A percentile compares a stretch with the other conserved stretches of the same genome.
phyloP scores from a whole-genome alignment of 2,797 vertebrate genomes.

The Toxotes lorentzi region DNA sequence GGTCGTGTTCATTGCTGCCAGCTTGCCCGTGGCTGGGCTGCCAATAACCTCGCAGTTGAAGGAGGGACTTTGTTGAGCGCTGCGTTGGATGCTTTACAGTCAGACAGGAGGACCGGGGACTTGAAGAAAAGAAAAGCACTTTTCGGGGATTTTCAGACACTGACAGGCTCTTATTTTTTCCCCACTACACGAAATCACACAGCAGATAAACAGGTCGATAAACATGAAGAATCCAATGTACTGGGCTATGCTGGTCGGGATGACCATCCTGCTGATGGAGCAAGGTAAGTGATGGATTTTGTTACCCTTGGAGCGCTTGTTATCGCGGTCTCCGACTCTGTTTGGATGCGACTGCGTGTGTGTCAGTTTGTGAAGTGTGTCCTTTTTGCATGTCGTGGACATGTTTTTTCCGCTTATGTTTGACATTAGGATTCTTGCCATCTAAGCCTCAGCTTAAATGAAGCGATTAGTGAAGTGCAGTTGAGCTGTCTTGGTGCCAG shows the following conservation, averaged over 20 bases:
- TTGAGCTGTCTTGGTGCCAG: constrained; percentile 41
- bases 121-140: constrained; percentile 71
- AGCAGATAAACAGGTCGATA: constrained; percentile 29
- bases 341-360: not conserved
- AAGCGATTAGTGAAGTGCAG: constrained; percentile 71
- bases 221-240: constrained; percentile 84
- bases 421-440: constrained; percentile 43
- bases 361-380: not conserved
- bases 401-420: constrained; percentile 2
- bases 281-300: constrained; percentile 81
- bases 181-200: constrained; percentile 18
- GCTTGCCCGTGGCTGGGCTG: constrained; percentile 35
- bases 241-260: constrained; percentile 84
- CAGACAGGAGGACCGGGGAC: constrained; percentile 65
- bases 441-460: constrained; percentile 62
- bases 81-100: constrained; percentile 74
- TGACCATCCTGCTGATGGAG: constrained; percentile 84
- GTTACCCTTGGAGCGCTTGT: constrained; percentile 48
- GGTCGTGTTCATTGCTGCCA: fast-evolving
- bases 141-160: constrained; percentile 79
- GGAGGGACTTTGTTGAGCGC: constrained; percentile 78
- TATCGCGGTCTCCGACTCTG: constrained; percentile 6
- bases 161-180: constrained; percentile 45
- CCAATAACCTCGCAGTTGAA: constrained; percentile 75
- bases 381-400: not conserved